Evolutionary conservation across 2,888 invertebrate species (phyloP), one percentile per base, ranked within the genome.

Genomic region (Nezara viridula): DNA sequence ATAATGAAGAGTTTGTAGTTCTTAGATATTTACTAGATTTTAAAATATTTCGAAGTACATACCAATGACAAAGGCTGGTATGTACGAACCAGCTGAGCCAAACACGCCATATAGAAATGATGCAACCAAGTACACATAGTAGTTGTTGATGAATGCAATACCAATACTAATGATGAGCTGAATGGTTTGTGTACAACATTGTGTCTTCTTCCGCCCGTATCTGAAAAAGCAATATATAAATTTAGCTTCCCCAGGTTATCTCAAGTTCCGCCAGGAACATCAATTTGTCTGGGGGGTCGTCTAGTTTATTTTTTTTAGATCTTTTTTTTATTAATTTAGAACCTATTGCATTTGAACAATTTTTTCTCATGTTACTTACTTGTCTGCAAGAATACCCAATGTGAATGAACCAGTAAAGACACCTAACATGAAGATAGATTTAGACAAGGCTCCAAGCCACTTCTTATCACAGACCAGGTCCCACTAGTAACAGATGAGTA

Each of bases 371-470:
- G 86, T 66, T 32, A 90, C 91, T 91, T 92, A 94, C 93, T 95
- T 96, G 92, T 97, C 97, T 4, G 97, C 97, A 92, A 97, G 93
- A 89, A 95, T 95, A 21, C 97, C 97, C 44, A 97, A 94, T 0
- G 95, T 94, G 0, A 97, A 95, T 0, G 97, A 97, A 0, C 97
- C 97, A 0, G 95, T 93, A 91, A 97, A 95, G 9, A 97, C 97
- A 14, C 97, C 97, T 92, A 97, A 94, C 97, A 98, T 97, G 92
- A 96, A 96, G 85, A 94, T 92, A 9, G 96, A 95, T 92, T 97
- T 97, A 0, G 96, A 96, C 37, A 96, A 92, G 2, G 97, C 96
- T 2, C 96, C 96, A 95, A 96, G 96, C 97, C 97, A 97, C 91
- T 96, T 94, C 90, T 94, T 93, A 91, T 95, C 95, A 92, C 98